Evolutionary conservation across 2,113 vertebrate genomes (phyloP), one percentile per base, ranked within the genome.

Genomic region (Calidris pygmaea): DNA sequence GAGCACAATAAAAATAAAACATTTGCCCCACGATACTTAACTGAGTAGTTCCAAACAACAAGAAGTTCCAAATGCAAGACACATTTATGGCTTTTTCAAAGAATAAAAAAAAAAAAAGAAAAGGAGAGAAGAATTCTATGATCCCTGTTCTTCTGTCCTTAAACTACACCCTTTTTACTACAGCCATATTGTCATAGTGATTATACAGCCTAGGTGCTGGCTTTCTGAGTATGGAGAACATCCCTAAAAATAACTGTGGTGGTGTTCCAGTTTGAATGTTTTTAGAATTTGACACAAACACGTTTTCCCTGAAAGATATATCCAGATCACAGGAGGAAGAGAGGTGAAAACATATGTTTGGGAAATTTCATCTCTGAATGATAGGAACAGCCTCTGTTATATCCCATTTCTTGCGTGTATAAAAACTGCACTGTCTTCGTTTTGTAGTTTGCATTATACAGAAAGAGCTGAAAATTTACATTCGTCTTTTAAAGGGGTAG

Each of bases 211-310:
- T 56, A 27, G 26, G 30, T 55, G 20, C 32, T 90, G 63, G 18
- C 26, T 89, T 73, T 84, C 50, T 71, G 60, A 41, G n/a, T 55
- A 75, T 7, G 26, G 10, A 72, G 16, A 93, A 39, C 29, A 67
- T 39, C 3, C 18, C 34, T 88, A 82, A 90, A 93, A 91, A 83
- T 71, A 87, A 55, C 47, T 45, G 15, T 63, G 23, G 14, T 34
- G 14, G 7, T 80, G 63, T 76, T 56, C 58, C 24, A 41, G 23
- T 62, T 79, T 15, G 29, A 72, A 20, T 23, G 37, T 20, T 86
- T 94, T 83, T 80, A 91, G 71, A 71, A 83, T 80, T 83, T 92
- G 76, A 84, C 55, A 63, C 63, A 86, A 95, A 66, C 35, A 86
- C 6, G 1, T 56, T 37, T 91, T 72, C 41, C 35, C 58, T 85